Base-by-base conservation (phyloP, 2,888 invertebrate genomes). In the Mythimna impura region DNA sequence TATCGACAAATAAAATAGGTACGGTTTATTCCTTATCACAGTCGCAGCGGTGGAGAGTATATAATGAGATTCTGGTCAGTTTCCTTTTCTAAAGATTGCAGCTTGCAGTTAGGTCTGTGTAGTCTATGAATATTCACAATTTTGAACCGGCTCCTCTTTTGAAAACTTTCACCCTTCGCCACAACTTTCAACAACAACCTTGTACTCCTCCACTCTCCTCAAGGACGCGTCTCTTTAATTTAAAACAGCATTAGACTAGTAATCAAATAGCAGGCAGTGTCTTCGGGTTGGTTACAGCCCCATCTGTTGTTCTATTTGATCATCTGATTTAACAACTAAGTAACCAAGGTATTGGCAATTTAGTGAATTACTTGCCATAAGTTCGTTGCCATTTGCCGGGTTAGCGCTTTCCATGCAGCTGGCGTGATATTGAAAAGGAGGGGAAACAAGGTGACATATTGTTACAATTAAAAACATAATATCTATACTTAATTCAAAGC, bases 261-360 rank as follows among this genome's bases (percentile, higher is more conserved):
- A 43, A 22, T 43, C 3, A 20, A 54, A 22, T 12, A 36, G 10
- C 25, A 57, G 17, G 1, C 4, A n/a, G 1, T n/a, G 17, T 22
- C 8, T 52, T 54, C 17, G 20, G 2, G 22, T 14, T 30, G 14
- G 55, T 25, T 30, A n/a, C 36, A 40, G 17, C 14, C 6, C 43
- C 17, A 14, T 25, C 6, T 72, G 72, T 47, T 36, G 73, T 5
- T 25, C 25, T 55, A 25, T 71, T 71, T 43, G 30, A 14, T 22
- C 7, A 22, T 30, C 0, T 17, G 3, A 54, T 34, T 5, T 34
- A 14, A 10, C 36, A 30, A 36, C 47, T 20, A 20, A 6, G 6
- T 47, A 17, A 47, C 17, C 17, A 47, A 47, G 47, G 2, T 9
- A 9, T 1, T 17, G n/a, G 2, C 12, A 10, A 6, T 43, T 25